phyloP scores from a whole-genome alignment of 2,113 vertebrate genomes.

The Bagarius yarrelli region DNA sequence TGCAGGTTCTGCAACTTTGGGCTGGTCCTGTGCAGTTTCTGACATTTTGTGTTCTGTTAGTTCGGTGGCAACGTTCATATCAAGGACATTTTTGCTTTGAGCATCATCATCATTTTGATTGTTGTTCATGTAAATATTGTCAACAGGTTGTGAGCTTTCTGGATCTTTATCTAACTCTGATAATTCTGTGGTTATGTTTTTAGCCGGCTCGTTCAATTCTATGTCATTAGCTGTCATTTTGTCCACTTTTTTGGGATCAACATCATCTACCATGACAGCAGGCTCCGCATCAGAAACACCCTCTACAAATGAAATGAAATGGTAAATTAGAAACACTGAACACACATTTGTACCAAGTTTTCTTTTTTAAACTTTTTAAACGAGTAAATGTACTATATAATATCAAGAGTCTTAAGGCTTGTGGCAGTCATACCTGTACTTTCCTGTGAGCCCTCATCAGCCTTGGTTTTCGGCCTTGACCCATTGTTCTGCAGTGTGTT shows the following conservation, averaged over 20 bases:
- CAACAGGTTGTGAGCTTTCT: conserved; percentile 14
- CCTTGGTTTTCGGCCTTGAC: conserved; percentile 67
- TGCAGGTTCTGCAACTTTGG: neutral
- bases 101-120: conserved; percentile 75
- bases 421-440: conserved; percentile 66
- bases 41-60: conserved; percentile 91
- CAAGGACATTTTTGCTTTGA: conserved; percentile 91
- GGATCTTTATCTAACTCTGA: conserved; percentile 22
- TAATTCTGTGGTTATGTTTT: conserved; percentile 55
- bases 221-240: conserved; percentile 27
- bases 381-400: too few species aligned
- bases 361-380: neutral
- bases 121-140: neutral
- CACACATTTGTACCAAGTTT: neutral
- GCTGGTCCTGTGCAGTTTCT: conserved; percentile 17
- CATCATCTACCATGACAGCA: conserved; percentile 58
- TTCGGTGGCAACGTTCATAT: conserved; percentile 89
- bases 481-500: conserved; percentile 73
- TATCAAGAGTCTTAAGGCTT: neutral
- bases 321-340: neutral
- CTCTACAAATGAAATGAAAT: conserved; percentile 67
- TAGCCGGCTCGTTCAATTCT: conserved; percentile 24
- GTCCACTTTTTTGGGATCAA: conserved; percentile 62
- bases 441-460: conserved; percentile 71
- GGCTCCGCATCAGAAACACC: conserved; percentile 80